Evolutionary conservation across 2,113 vertebrate genomes (phyloP), one percentile per base, ranked within the genome.

Genomic region (Cryptoleucopteryx plumbea): DNA sequence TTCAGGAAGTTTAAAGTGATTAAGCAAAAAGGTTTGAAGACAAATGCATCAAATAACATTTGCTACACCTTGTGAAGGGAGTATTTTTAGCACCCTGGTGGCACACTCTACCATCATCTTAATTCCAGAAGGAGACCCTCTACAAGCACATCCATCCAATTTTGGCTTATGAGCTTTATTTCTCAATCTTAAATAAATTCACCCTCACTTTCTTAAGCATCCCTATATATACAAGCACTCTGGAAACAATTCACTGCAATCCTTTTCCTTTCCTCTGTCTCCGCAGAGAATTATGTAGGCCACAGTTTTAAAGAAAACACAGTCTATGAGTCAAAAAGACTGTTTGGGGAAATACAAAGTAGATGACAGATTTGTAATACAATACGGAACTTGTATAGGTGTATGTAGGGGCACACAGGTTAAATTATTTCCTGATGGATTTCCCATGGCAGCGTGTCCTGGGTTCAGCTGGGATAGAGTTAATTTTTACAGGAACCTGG

Each of bases 341-440:
- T 74, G 79, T 71, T 13, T 81, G 80, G 68, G 90, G 80, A 96
- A 96, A 97, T 79, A 90, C 61, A 82, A 90, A 96, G 82, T 71
- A 85, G 63, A 87, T 56, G 79, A 93, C 80, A 84, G 83, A 91
- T 86, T 82, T 94, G 95, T 83, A 94, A 96, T 42, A 68, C 82
- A 86, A 88, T 75, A 82, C 43, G 72, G 59, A 85, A 94, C 59
- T 75, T 45, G 43, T 22, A 82, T 52, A 79, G 6, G 6, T 61
- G 45, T 52, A 52, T 4, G 26, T 26, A 86, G 55, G 53, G 53
- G 47, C 72, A 94, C 10, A 66, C 20, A 82, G 68, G 48, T 87
- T 93, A 92, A 94, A 92, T 92, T 93, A 97, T 40, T 95, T 83
- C 80, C 86, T 84, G 75, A 59, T 40, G 55, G 72, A 74, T 95